Evolutionary conservation across 2,113 vertebrate species (phyloP).

Genomic region (Antigone vipio): DNA sequence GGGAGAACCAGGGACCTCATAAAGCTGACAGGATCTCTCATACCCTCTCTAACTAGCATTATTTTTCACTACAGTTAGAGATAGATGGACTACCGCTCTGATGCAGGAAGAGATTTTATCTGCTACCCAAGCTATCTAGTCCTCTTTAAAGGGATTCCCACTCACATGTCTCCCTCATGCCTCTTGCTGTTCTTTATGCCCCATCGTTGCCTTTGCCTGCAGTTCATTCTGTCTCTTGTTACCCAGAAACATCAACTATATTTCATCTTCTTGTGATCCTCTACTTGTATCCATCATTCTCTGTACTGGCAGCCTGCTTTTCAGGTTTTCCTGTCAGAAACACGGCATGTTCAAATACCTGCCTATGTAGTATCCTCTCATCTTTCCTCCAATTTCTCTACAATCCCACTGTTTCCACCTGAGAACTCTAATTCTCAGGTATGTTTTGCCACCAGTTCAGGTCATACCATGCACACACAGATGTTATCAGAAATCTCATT

Average conservation of each 20-base stretch:
- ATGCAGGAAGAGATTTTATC: not conserved
- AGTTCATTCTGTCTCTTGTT: not conserved
- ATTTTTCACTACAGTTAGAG: not conserved
- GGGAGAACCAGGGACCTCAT: not conserved
- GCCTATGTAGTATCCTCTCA: not conserved
- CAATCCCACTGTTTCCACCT: not conserved
- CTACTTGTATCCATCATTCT: not conserved
- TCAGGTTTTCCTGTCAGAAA: not conserved
- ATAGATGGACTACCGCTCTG: accelerated
- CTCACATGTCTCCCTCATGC: not conserved
- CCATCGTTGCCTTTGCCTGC: not conserved
- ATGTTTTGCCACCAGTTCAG: not conserved
- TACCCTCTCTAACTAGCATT: not conserved
- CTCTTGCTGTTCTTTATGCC: not conserved
- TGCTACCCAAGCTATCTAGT: not conserved
- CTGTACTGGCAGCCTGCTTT: not conserved
- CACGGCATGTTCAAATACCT: too few relatives aligned
- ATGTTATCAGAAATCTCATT: conserved; percentile 7
- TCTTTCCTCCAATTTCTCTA: not conserved
- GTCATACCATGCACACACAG: not conserved
- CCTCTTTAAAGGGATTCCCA: not conserved
- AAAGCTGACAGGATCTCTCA: not conserved
- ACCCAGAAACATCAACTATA: not conserved
- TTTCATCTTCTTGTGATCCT: not conserved
- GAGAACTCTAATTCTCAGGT: not conserved